Base-by-base conservation (phyloP, 2,888 invertebrate species). In the Neoaliturus tenellus region DNA sequence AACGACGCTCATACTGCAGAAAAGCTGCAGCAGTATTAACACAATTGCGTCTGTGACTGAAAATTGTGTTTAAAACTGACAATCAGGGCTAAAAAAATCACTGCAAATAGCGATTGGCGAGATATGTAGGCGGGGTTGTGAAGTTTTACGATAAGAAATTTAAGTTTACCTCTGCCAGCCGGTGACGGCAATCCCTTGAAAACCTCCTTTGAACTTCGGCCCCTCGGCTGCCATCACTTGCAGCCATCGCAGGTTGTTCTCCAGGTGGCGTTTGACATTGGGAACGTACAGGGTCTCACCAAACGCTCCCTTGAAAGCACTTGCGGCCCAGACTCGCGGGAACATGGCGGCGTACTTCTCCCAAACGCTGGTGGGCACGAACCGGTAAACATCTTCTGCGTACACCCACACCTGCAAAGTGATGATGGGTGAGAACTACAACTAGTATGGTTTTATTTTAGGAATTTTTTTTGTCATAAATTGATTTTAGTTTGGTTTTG, bases 231-330 rank as follows among this genome's bases (percentile, higher is more conserved):
- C 91, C 91, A 94, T 96, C 1, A 94, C 93, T 78, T 94, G 93
- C 85, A 95, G 89, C 95, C 95, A 95, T 78, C 94, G 91, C 85
- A 94, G 90, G 88, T 94, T 94, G 88, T 95, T 95, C 88, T 95
- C 95, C 80, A 95, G 90, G 90, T 95, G 95, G 71, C 94, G 91
- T 86, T 93, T 92, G 20, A 94, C 92, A 84, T 94, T 94, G 5
- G 95, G 95, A 84, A 95, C 92, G 87, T 93, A 93, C 69, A 95
- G 88, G 1, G 94, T 94, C 89, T 95, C 95, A 0, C 95, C 95
- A 87, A 95, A 95, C 4, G 95, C 95, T 0, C 95, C 96, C 90
- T 96, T 96, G 89, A 93, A 96, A 0, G 95, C 95, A 2, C 94
- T 94, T 0, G 95, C 95, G 1, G 94, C 92, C 96, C 96, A 96